Evolutionary conservation across 2,888 invertebrate species (phyloP).

Genomic region (Lithosia quadra): DNA sequence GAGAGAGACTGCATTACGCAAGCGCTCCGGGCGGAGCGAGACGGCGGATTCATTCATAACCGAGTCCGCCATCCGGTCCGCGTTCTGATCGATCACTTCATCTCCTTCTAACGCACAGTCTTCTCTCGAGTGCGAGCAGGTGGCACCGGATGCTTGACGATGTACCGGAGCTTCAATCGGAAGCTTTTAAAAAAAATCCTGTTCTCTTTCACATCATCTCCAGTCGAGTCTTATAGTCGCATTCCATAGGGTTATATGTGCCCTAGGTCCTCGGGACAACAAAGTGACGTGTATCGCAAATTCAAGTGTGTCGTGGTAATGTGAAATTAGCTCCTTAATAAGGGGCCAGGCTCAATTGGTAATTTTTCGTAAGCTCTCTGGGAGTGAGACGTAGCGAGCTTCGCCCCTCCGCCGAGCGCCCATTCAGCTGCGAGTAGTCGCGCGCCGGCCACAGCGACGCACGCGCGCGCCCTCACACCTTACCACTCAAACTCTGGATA

Average conservation of each 20-base stretch:
- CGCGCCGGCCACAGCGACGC: conserved; percentile 82
- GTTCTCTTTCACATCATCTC: conserved; percentile 64
- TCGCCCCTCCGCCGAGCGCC: conserved; percentile 84
- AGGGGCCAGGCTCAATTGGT: conserved; percentile 81
- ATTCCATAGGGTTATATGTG: conserved; percentile 46
- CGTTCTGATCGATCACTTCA: conserved; percentile 82
- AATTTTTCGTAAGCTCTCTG: conserved; percentile 82
- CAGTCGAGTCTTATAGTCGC: conserved; percentile 46
- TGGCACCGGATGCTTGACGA: conserved; percentile 81
- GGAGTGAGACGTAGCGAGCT: conserved; percentile 80
- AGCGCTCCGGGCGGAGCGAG: conserved; percentile 68
- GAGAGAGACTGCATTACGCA: conserved; percentile 71
- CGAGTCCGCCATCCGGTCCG: conserved; percentile 85
- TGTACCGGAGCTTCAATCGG: conserved; percentile 77
- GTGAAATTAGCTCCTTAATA: conserved; percentile 66
- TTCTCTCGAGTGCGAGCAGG: conserved; percentile 83
- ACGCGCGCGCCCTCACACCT: conserved; percentile 80
- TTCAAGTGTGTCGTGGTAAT: conserved; percentile 61
- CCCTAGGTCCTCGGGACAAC: conserved; percentile 49
- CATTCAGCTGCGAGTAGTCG: conserved; percentile 82
- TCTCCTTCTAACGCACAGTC: conserved; percentile 83
- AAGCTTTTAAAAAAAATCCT: conserved; percentile 77
- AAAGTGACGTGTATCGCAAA: conserved; percentile 49
- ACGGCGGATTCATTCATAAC: conserved; percentile 86
- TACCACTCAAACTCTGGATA: conserved; percentile 67